A percentile compares a stretch with the other conserved stretches of the same genome.
phyloP scores from a whole-genome alignment of 37 sponge, comb jelly and placozoan species.

The Ianthella basta region DNA sequence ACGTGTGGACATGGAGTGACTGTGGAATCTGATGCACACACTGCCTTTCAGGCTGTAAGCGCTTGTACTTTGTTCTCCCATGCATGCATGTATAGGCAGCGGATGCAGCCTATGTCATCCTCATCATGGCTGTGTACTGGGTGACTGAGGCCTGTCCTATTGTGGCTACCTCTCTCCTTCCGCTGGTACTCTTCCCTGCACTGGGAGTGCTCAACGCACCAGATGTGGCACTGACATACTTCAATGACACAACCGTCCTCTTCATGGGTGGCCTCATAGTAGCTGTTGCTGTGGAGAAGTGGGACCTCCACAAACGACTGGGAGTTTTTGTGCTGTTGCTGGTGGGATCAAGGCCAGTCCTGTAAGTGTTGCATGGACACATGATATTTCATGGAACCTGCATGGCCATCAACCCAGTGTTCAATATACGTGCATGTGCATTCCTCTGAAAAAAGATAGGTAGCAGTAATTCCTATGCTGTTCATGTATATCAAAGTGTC shows the following conservation, averaged over 20 bases:
- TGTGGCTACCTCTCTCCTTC: slow-evolving; percentile 89
- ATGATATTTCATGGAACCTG: too few relatives aligned
- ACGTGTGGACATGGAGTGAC: too few relatives aligned
- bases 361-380: neutral
- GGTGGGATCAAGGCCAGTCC: slow-evolving; percentile 78
- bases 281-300: slow-evolving; percentile 91
- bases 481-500: too few relatives aligned
- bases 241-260: slow-evolving; percentile 86
- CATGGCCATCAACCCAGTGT: too few relatives aligned
- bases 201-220: slow-evolving; percentile 76
- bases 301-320: slow-evolving; percentile 90
- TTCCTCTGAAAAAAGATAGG: too few relatives aligned
- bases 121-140: slow-evolving; percentile 88
- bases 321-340: slow-evolving; percentile 77
- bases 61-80: too few relatives aligned
- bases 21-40: too few relatives aligned
- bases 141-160: slow-evolving; percentile 84
- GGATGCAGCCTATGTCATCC: slow-evolving; percentile 74
- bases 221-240: slow-evolving; percentile 61
- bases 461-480: too few relatives aligned
- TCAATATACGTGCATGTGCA: too few relatives aligned
- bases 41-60: too few relatives aligned
- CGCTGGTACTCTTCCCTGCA: slow-evolving; percentile 87
- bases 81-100: slow-evolving; percentile 69
- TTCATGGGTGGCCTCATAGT: slow-evolving; percentile 87